phyloP scores from a whole-genome alignment of 2,888 invertebrate genomes.

The Papilio demoleus region DNA sequence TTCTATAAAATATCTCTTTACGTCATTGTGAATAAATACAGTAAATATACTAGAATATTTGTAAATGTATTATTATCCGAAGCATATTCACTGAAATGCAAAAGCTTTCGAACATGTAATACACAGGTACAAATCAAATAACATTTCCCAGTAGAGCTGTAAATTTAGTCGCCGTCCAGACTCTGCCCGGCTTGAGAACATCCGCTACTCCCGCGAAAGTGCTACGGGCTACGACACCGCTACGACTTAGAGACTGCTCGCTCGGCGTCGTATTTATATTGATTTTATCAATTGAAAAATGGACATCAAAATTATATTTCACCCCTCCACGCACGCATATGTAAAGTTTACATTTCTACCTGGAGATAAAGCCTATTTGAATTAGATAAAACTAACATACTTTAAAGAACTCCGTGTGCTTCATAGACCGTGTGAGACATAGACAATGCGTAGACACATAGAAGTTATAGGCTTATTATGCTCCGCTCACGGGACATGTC shows the following conservation, averaged over 20 bases:
- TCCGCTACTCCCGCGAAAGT: not conserved
- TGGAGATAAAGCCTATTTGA: no score
- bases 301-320: no score
- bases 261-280: not conserved
- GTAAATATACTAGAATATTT: not conserved
- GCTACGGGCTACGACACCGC: not conserved
- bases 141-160: conserved; percentile 11
- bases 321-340: no score
- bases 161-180: conserved; percentile 3
- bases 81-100: not conserved
- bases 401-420: no score
- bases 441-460: not conserved
- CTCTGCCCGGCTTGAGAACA: not conserved
- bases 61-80: not conserved
- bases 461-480: not conserved
- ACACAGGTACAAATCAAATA: conserved; percentile 11
- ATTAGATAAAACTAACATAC: no score
- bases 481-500: not conserved
- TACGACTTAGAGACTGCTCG: not conserved
- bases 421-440: no score
- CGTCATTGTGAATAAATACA: no score
- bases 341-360: no score
- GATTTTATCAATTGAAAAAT: conserved; percentile 3
- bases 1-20: no score
- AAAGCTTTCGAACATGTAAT: no score